Evolutionary conservation across 1,140 invertebrate genomes (phyloP).

Genomic region (Penaeus chinensis): DNA sequence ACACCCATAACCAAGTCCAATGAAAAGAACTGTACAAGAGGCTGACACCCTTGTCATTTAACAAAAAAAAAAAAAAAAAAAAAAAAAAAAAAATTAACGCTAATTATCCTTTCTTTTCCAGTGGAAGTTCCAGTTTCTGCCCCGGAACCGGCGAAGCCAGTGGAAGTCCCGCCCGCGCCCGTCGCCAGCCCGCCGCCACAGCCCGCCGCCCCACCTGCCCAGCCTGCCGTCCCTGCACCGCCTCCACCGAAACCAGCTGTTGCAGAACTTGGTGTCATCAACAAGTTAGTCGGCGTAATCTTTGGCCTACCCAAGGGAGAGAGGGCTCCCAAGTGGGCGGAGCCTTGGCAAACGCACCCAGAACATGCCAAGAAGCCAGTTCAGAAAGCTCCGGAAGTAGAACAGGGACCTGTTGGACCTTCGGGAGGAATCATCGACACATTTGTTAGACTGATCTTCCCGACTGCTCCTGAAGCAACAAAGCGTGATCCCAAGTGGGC

Average conservation of each 20-base stretch:
- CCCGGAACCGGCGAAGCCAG: background rate
- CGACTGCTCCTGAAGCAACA: background rate
- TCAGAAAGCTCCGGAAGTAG: background rate
- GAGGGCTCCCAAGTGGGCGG: slow-evolving; percentile 27
- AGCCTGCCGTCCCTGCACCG: background rate
- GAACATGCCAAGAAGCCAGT: background rate
- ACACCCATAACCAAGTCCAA: too few species aligned
- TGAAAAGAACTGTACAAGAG: too few species aligned
- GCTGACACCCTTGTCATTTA: too few species aligned
- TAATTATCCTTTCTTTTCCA: background rate
- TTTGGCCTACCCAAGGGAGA: background rate
- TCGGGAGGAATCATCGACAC: background rate
- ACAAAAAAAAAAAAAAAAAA: too few species aligned
- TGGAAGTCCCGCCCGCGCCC: background rate
- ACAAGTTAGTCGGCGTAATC: background rate
- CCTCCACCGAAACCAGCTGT: background rate
- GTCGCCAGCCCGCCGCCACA: background rate
- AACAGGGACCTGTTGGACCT: background rate
- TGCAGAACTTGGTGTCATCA: background rate
- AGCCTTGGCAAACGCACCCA: slow-evolving; percentile 40
- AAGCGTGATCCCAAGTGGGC: slow-evolving; percentile 51
- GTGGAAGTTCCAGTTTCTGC: background rate
- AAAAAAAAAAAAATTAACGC: too few species aligned
- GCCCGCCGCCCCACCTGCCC: background rate
- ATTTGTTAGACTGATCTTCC: background rate